Conservation (phyloP, 2,797 vertebrate genomes). For the Apogon hyalosoma region DNA sequence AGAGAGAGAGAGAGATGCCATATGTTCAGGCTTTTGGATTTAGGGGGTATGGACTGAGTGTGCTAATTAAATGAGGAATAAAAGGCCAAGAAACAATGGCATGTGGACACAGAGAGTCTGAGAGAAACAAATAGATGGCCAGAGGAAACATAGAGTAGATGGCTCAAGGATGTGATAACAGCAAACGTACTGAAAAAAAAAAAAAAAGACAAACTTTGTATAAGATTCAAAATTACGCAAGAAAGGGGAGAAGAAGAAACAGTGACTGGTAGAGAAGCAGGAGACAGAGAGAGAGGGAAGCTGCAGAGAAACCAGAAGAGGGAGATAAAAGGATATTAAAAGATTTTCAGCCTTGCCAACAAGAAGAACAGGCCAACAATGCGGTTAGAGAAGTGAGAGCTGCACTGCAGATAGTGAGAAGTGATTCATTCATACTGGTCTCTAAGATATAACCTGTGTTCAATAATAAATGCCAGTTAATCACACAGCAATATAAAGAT, state of each 20-base stretch:
- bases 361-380: slow-evolving; percentile 56
- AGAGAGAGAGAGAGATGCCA: slow-evolving; percentile 39
- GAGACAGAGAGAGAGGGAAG: slow-evolving; percentile 11
- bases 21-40: slow-evolving; percentile 63
- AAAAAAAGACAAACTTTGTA: slow-evolving; percentile 19
- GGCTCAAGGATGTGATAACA: background rate
- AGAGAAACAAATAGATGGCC: slow-evolving; percentile 16
- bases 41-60: slow-evolving; percentile 46
- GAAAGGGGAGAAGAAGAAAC: background rate
- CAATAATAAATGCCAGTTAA: slow-evolving; percentile 21
- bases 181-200: slow-evolving; percentile 7
- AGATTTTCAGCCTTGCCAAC: slow-evolving; percentile 54
- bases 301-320: slow-evolving; percentile 42
- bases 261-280: slow-evolving; percentile 2
- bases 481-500: background rate
- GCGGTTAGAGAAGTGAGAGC: slow-evolving; percentile 63
- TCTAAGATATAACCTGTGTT: slow-evolving; percentile 24
- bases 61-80: slow-evolving; percentile 73
- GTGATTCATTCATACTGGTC: slow-evolving; percentile 35
- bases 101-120: slow-evolving; percentile 23
- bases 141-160: background rate
- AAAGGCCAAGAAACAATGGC: slow-evolving; percentile 57
- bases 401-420: slow-evolving; percentile 72
- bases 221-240: slow-evolving; percentile 5
- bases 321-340: slow-evolving; percentile 55